These are phyloP conservation scores for Myiagra hebetior DNA, from an alignment of 2,113 vertebrate genomes.

Conservation along the genomic window DNA sequence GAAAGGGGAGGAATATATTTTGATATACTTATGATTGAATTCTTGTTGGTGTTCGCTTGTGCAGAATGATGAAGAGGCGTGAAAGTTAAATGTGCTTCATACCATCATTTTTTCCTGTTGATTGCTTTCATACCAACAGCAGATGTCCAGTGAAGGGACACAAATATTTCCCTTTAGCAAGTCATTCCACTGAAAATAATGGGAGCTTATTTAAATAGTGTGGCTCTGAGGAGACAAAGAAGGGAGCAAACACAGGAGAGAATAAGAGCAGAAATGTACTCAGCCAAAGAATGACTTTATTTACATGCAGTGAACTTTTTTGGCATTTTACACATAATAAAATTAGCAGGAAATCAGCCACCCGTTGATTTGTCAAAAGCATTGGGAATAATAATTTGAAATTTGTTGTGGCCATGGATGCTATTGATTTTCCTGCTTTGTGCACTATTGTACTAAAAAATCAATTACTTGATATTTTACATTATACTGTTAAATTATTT, in stretches of 20 bases:
- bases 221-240: constrained; percentile 22
- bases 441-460: constrained; percentile 60
- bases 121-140: constrained; percentile 64
- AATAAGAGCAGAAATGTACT: constrained; percentile 54
- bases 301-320: constrained; percentile 31
- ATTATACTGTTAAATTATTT: constrained; percentile 69
- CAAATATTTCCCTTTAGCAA: constrained; percentile 70
- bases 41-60: constrained; percentile 34
- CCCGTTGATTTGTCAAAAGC: constrained; percentile 49
- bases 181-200: constrained; percentile 71
- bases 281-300: constrained; percentile 23
- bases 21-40: neutral
- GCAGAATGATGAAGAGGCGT: constrained; percentile 58
- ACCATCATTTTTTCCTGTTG: constrained; percentile 57
- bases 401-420: constrained; percentile 51
- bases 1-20: constrained; percentile 11
- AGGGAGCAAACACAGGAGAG: neutral
- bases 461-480: constrained; percentile 70
- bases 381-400: constrained; percentile 48
- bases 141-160: constrained; percentile 68
- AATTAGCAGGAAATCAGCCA: constrained; percentile 54
- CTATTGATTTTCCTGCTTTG: constrained; percentile 55
- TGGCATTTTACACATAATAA: constrained; percentile 41
- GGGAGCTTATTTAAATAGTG: constrained; percentile 52
- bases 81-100: constrained; percentile 66